These are phyloP conservation scores for Ceramica pisi DNA, from an alignment of 2,888 invertebrate genomes.

Conservation along the genomic window DNA sequence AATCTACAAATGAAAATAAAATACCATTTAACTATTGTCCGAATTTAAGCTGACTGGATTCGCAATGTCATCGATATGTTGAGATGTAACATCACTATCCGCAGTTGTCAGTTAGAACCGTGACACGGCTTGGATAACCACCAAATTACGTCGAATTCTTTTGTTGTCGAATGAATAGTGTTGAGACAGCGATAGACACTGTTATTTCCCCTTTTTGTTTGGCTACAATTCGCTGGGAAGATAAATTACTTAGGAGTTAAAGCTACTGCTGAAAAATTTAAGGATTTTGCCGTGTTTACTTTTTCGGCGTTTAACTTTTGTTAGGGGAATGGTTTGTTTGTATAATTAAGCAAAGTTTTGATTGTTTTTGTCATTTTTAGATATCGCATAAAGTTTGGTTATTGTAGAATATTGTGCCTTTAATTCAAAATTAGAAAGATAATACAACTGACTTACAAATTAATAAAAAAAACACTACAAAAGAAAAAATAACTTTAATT, in stretches of 20 bases:
- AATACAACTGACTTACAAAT: too few species aligned
- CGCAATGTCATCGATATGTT: constrained; percentile 42
- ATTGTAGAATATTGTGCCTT: too few species aligned
- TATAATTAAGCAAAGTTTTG: not conserved
- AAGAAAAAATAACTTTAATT: too few species aligned
- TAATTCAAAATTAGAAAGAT: too few species aligned
- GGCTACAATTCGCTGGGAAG: constrained; percentile 56
- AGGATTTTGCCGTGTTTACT: constrained; percentile 28
- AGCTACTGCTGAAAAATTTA: constrained; percentile 50
- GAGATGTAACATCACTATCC: constrained; percentile 58
- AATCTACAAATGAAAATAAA: constrained; percentile 4
- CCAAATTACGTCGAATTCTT: constrained; percentile 70
- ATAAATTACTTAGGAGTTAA: constrained; percentile 61
- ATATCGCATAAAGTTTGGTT: too few species aligned
- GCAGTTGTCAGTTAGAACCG: constrained; percentile 63
- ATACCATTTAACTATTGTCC: constrained; percentile 13
- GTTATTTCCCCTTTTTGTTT: constrained; percentile 67
- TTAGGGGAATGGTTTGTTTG: constrained; percentile 9
- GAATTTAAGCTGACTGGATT: constrained; percentile 21
- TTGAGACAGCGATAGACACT: constrained; percentile 66
- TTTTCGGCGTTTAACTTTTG: constrained; percentile 23
- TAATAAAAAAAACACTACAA: too few species aligned
- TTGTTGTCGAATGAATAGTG: constrained; percentile 68
- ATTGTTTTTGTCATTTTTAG: not conserved
- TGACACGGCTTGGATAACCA: constrained; percentile 70